Base-by-base conservation (phyloP, 1,140 invertebrate species). In the Magallana ariakensis region DNA sequence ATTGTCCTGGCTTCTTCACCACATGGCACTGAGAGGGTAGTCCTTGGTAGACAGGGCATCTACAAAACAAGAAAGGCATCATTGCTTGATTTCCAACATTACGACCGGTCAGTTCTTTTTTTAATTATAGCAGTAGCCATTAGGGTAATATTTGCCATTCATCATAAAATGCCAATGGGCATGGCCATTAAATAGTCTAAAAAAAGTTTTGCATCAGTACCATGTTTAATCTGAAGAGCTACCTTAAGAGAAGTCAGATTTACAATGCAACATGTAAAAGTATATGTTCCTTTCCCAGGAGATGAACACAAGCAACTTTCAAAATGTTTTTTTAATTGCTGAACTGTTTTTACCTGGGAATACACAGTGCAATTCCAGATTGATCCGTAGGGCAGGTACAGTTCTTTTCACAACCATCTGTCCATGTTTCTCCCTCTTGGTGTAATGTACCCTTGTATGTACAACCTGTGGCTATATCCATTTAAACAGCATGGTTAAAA, bases 351-450 rank as follows among this genome's bases (percentile, higher is more conserved):
- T 75, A 75, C 66, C 66, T 75, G 13, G 66, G 66, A 11, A 75
- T 13, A 75, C 66, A 75, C 4, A 11, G 22, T 33, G 66, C 22
- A 7, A 75, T 75, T 26, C 66, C 66, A 26, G 66, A 75, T 15
- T 82, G 55, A 82, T 82, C 87, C 81, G 89, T 66, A 60, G 83
- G 80, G 87, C 90, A 92, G 6, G 83, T 88, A 60, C 90, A 91
- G n/a, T 85, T 89, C 26, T 87, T 86, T 0, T 90, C 82, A 85
- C 89, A 90, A 10, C 88, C 89, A 80, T 91, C 90, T 4, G 82
- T 46, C 91, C 91, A 92, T 2, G 15, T 89, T 10, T 91, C 87
- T 66, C 91, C 90, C 22, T 86, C 56, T 13, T 87, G 86, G 87
- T 91, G 87, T 13, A 88, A 22, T 13, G 15, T 66, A n/a, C 90